Evolutionary conservation across 2,113 vertebrate genomes (phyloP).

Genomic region (Rhombomys opimus): DNA sequence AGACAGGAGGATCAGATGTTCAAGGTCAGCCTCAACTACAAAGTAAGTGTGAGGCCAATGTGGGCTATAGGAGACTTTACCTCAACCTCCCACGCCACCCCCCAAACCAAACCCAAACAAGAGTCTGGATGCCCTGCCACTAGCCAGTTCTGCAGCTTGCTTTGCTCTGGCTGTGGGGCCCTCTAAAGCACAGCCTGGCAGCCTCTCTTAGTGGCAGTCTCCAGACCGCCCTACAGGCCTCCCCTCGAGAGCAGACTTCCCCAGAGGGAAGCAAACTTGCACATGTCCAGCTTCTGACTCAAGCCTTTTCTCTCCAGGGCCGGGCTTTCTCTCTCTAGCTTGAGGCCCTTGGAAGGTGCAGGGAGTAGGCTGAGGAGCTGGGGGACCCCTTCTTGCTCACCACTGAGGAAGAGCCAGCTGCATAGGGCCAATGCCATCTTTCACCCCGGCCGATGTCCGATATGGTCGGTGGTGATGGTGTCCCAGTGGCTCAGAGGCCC

Average conservation of each 20-base stretch:
- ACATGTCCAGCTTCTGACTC: background rate
- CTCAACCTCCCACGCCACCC: too few relatives aligned
- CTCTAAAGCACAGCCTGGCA: background rate
- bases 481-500: background rate
- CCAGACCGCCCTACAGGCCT: background rate
- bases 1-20: background rate
- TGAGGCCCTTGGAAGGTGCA: background rate
- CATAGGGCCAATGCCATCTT: conserved; percentile 51
- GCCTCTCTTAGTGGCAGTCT: background rate
- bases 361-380: background rate
- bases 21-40: background rate
- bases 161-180: background rate
- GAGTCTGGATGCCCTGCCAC: background rate
- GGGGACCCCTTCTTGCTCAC: conserved; percentile 63
- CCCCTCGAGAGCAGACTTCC: background rate
- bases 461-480: background rate
- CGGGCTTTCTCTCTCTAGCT: background rate
- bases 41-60: background rate
- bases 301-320: background rate
- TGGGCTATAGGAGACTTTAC: background rate
- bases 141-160: background rate
- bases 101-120: background rate
- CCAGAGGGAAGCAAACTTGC: background rate
- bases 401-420: conserved; percentile 75
- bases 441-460: background rate